Evolutionary conservation across 2,797 vertebrate species (phyloP), one percentile per base, ranked within the genome.

Genomic region (Acestrorhynchus altus): DNA sequence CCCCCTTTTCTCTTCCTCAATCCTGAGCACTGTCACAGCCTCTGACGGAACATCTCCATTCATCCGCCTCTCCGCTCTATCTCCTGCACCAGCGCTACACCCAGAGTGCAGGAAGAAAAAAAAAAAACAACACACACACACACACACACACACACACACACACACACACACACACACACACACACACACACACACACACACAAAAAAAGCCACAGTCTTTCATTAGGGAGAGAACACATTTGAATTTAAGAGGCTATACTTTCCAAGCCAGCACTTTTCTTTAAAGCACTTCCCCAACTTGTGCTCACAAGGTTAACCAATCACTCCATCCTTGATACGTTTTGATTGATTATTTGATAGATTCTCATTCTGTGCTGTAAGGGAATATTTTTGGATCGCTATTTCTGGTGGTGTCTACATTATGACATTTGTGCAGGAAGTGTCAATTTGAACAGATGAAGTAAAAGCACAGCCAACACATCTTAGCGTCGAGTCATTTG

Each of bases 271-370:
- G 9, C 16, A 28, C 16, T 28, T 54, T 44, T 10, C 40, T 66
- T 35, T 61, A 73, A 69, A 61, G 65, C 56, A 47, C 44, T 69
- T 67, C 56, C 46, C 18, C 28, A 9, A 69, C 44, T 49, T 16
- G 44, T 20, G 11, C 22, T 67, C 61, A 64, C 20, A 64, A 66
- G 16, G 61, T 51, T 44, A 68, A 64, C 20, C 24, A 59, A n/a
- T 57, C 68, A 24, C 44, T 60, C 46, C 24, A 11, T 18, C 68
- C 47, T 35, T 74, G 8, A 54, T 40, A 40, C 24, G 18, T 31
- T 73, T 51, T 51, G 47, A 74, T 52, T 69, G 56, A 54, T 69
- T 79, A 79, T 40, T 61, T 61, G 35, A 79, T 60, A 51, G 65
- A 16, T 47, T 66, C 44, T 12, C 24, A 16, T 66, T 66, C 64